Evolutionary conservation across 2,113 vertebrate species (phyloP), one percentile per base, ranked within the genome.

Genomic region (Tringa solitaria): DNA sequence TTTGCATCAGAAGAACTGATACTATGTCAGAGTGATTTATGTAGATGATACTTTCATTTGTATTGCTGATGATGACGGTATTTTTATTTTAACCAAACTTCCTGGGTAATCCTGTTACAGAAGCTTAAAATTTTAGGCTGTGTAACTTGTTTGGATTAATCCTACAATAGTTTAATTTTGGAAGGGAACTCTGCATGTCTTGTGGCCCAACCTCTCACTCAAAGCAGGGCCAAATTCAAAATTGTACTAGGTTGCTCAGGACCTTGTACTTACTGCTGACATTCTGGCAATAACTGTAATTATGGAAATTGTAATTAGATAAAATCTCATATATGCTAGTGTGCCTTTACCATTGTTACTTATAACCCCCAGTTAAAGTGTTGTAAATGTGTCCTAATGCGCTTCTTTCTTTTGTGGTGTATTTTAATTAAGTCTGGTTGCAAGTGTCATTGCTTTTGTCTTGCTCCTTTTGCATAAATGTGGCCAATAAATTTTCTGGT

Each of bases 401-500:
- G 3, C 6, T 46, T 53, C 51, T 43, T 61, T 65, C 41, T 41
- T 41, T 41, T 41, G 41, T 41, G 41, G 2, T 68, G 22, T 85
- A 1, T 41, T 79, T 19, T 23, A n/a, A 9, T 26, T 17, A 26
- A n/a, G 19, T 16, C 32, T 63, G 50, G 1, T 43, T 76, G 39
- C 45, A 45, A 9, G 91, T 79, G 35, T 65, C 1, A 16, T 10
- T 84, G 43, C 24, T 64, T 67, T 70, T 84, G 17, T 65, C 20
- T 65, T 37, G 12, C 1, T 67, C 9, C 13, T 63, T 84, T 73
- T 67, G 37, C 3, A 0, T 23, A 41, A 64, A 12, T 1, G 2
- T 27, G 18, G 41, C 7, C 16, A 19, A 41, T 4, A 80, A 61
- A 46, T 8, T 19, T 70, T 76, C 37, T 59, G 15, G 8, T 54